These are phyloP conservation scores for Rhizoglyphus robini DNA, from an alignment of 1,140 invertebrate species.

Conservation along the genomic window DNA sequence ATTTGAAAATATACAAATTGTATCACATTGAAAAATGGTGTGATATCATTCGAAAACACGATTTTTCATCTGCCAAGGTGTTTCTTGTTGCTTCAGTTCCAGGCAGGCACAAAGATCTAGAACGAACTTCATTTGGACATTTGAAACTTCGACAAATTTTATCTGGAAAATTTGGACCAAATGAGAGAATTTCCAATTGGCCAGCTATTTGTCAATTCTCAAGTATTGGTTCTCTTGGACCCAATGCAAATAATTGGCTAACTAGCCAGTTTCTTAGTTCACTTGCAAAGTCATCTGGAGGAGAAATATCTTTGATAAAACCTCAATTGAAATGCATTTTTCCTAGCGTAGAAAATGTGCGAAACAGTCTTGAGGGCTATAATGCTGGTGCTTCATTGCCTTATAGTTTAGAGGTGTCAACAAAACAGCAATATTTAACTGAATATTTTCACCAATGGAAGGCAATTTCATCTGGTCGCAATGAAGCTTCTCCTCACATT, in stretches of 20 bases:
- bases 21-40: conserved; percentile 55
- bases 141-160: conserved; percentile 49
- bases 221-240: conserved; percentile 71
- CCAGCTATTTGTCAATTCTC: conserved; percentile 67
- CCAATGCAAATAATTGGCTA: conserved; percentile 53
- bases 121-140: conserved; percentile 51
- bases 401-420: conserved; percentile 57
- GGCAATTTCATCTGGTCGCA: conserved; percentile 47
- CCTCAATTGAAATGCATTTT: conserved; percentile 39
- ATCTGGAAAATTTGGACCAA: conserved; percentile 35
- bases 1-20: conserved; percentile 58
- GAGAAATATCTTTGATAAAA: conserved; percentile 8
- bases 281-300: conserved; percentile 30
- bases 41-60: conserved; percentile 50
- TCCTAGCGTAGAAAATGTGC: conserved; percentile 62
- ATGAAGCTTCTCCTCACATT: conserved; percentile 77
- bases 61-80: conserved; percentile 68
- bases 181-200: conserved; percentile 39
- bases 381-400: conserved; percentile 75
- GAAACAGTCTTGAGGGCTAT: conserved; percentile 63
- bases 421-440: conserved; percentile 72
- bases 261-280: conserved; percentile 45
- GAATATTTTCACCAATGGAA: conserved; percentile 69
- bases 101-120: conserved; percentile 50
- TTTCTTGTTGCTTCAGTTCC: conserved; percentile 70